These are phyloP conservation scores for Nemurella pictetii DNA, from an alignment of 2,888 invertebrate genomes.

Conservation along the genomic window DNA sequence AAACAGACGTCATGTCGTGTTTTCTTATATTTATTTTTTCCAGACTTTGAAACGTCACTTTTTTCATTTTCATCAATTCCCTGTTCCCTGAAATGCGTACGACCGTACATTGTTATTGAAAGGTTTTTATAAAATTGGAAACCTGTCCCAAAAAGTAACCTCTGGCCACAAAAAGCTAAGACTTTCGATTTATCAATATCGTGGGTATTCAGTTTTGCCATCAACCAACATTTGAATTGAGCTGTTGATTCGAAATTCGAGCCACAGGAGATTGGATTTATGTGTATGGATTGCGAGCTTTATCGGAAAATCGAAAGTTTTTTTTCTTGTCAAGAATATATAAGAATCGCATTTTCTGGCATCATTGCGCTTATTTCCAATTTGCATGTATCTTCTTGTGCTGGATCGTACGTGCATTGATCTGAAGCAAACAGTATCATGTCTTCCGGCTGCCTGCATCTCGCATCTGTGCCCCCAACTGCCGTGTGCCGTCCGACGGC, in stretches of 20 bases:
- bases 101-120: background rate
- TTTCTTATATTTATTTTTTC: background rate
- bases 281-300: background rate
- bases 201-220: background rate
- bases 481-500: no score
- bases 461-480: no score
- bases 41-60: background rate
- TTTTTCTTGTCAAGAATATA: background rate
- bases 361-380: background rate
- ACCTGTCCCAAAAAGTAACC: background rate
- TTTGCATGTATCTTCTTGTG: background rate
- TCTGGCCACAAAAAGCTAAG: background rate
- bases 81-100: background rate
- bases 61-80: conserved; percentile 12
- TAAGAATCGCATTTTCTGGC: background rate
- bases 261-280: background rate
- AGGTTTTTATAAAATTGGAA: background rate
- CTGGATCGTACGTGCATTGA: background rate
- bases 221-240: background rate
- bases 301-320: background rate
- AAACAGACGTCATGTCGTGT: background rate
- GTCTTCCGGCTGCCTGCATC: no score
- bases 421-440: background rate
- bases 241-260: background rate
- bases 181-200: conserved; percentile 13